These are phyloP conservation scores for Barnardius zonarius DNA, from an alignment of 2,113 vertebrate species.

Conservation along the genomic window DNA sequence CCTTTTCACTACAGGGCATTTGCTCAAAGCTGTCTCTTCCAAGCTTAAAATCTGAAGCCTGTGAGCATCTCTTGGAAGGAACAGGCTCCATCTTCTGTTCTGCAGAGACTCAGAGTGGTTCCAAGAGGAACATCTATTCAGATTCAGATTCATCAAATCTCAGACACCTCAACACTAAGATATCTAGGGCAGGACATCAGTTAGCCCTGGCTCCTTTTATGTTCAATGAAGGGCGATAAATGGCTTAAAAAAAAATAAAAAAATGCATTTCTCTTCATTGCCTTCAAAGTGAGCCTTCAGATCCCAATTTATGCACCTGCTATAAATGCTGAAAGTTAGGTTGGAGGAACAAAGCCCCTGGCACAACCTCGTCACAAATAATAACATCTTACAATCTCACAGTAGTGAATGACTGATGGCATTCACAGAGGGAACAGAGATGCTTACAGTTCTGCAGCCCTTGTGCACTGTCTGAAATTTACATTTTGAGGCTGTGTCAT, in stretches of 20 bases:
- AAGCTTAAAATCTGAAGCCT: not conserved
- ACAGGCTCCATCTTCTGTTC: not conserved
- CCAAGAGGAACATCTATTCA: not conserved
- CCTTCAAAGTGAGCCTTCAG: conserved; percentile 40
- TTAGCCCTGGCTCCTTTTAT: conserved; percentile 10
- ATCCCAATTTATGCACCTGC: conserved; percentile 4
- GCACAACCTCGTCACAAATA: not conserved
- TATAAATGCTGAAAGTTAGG: not conserved
- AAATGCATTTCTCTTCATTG: conserved; percentile 5
- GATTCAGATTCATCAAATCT: not conserved
- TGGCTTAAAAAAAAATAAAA: conserved; percentile 10
- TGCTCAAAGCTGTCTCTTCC: not conserved
- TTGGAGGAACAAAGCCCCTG: conserved; percentile 7
- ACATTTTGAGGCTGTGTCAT: not conserved
- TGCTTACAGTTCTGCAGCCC: not conserved
- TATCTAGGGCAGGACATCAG: not conserved
- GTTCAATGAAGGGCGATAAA: conserved; percentile 31
- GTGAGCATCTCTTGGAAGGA: not conserved
- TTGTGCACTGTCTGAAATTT: not conserved
- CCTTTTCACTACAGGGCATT: not conserved
- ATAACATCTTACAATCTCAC: not conserved
- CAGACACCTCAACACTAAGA: not conserved
- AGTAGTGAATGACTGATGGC: not conserved
- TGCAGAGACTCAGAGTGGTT: not conserved
- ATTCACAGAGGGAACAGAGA: not conserved